Percentiles rank a stretch among this genome's conserved stretches.
These are phyloP conservation scores for Cercopithecus mona DNA, from an alignment of 2,113 vertebrate genomes.

Conservation along the genomic window DNA sequence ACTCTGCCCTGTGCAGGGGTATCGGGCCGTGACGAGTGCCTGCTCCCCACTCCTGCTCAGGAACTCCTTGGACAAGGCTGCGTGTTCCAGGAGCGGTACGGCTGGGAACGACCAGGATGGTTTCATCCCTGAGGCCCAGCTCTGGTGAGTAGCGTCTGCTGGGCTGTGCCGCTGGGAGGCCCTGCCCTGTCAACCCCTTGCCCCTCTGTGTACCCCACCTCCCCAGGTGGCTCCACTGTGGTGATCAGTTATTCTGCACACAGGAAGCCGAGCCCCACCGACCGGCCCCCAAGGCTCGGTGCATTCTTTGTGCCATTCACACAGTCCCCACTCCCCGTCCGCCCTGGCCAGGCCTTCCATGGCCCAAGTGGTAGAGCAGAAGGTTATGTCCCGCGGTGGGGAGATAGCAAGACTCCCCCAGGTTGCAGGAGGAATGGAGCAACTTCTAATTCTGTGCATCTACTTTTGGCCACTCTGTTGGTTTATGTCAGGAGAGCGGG, in stretches of 20 bases:
- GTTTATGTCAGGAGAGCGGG: background rate
- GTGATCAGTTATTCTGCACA: background rate
- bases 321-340: no score
- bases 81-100: conserved; percentile 96
- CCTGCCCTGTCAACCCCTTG: accelerated
- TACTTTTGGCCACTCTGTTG: background rate
- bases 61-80: conserved; percentile 92
- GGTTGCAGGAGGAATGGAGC: background rate
- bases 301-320: background rate
- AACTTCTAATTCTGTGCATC: background rate
- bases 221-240: no score
- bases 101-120: conserved; percentile 98
- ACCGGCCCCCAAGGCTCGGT: background rate
- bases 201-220: no score
- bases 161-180: no score
- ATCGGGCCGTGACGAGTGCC: accelerated
- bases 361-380: background rate
- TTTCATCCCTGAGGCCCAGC: conserved; percentile 87
- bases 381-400: accelerated
- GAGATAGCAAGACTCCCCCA: background rate
- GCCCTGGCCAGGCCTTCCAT: no score
- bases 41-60: conserved; percentile 67
- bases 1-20: accelerated
- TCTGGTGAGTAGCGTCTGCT: conserved; percentile 84
- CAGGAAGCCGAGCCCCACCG: background rate